Base-by-base conservation (phyloP, 2,888 invertebrate species). In the Anarsia innoxiella region DNA sequence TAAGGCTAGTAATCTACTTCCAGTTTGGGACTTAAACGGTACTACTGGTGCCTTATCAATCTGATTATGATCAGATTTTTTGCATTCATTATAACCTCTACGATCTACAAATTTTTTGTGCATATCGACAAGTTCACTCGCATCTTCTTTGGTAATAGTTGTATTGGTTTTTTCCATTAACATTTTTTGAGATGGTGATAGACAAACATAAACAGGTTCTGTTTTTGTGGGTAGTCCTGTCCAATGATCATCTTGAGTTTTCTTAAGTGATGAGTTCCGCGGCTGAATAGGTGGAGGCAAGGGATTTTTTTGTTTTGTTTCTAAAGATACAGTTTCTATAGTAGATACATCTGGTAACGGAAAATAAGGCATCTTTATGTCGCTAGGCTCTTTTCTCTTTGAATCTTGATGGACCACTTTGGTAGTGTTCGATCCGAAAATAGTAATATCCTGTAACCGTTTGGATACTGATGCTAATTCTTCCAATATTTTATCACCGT, bases 161-260 rank as follows among this genome's bases (percentile, higher is more conserved):
- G 79, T 76, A 27, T 83, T 84, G 12, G 86, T 85, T 54, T 86
- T 88, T 40, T 88, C 86, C 59, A 88, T 80, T 28, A 88, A 71
- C 56, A 84, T 82, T 57, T 88, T 88, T 61, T 93, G 93, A 3
- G 90, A 89, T 0, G 93, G 93, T 1, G 93, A 93, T 8, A 93
- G 77, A 54, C 91, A 92, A 4, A 91, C 79, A 38, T 92, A 74
- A 0, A 90, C 57, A 31, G 86, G 85, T 56, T 91, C 89, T 19
- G 77, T 72, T 42, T 85, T 79, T 0, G 89, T 89, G 9, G 89
- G 88, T 30, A 90, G 52, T 1, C 88, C 90, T 42, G 89, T 76
- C 90, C 90, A 90, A 35, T 65, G 66, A 39, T 79, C 75, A 37
- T 77, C 82, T 36, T 74, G 68, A 23, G 70, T 48, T 49, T 72